phyloP scores from a whole-genome alignment of 1,140 invertebrate genomes.

The Drosophila tsacasi region DNA sequence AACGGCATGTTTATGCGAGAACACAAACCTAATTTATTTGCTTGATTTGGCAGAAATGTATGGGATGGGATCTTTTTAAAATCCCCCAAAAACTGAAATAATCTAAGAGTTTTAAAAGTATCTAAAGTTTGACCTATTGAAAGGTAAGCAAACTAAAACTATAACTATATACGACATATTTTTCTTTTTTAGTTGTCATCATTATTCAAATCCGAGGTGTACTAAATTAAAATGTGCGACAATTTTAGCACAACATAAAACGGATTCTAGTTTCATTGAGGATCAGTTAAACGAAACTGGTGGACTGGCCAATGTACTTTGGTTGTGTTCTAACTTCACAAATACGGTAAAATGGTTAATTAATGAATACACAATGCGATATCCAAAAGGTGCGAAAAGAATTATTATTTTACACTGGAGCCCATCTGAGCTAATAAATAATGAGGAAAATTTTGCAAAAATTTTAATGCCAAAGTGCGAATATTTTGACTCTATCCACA shows the following conservation, averaged over 20 bases:
- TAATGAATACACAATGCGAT: slow-evolving; percentile 29
- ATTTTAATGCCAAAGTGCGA: slow-evolving; percentile 87
- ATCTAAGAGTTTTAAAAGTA: not conserved
- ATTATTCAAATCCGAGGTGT: slow-evolving; percentile 53
- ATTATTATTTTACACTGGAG: slow-evolving; percentile 89
- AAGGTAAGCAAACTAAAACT: not conserved
- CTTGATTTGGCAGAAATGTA: no score
- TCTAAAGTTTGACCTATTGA: not conserved
- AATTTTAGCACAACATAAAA: slow-evolving; percentile 59
- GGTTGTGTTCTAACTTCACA: slow-evolving; percentile 88
- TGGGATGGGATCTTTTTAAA: no score
- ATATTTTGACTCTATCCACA: slow-evolving; percentile 62
- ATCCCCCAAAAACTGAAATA: not conserved
- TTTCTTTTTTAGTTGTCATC: slow-evolving; percentile 26
- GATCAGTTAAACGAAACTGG: slow-evolving; percentile 75
- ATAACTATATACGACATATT: not conserved
- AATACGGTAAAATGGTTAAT: slow-evolving; percentile 71
- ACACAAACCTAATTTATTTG: no score
- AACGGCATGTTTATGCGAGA: no score
- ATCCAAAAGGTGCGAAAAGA: slow-evolving; percentile 75
- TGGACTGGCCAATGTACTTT: slow-evolving; percentile 88
- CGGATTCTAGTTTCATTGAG: slow-evolving; percentile 59
- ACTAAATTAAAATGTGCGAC: slow-evolving; percentile 37
- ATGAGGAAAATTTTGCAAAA: slow-evolving; percentile 85
- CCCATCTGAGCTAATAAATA: slow-evolving; percentile 88